Conservation (phyloP, 2,113 vertebrate species). For the Scytalopus superciliaris region DNA sequence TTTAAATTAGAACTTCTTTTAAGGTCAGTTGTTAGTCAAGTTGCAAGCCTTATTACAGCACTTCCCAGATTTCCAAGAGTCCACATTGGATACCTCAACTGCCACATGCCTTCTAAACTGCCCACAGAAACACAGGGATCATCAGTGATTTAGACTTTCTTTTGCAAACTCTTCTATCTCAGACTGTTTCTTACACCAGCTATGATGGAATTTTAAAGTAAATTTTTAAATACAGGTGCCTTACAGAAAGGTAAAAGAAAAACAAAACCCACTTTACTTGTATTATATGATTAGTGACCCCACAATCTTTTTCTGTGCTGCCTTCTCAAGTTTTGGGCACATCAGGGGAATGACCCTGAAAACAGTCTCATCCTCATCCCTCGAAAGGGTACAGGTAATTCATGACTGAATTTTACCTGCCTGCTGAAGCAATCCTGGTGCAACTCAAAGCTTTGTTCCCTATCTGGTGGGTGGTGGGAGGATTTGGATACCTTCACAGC, state of each 20-base stretch:
- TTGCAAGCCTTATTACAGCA: neutral
- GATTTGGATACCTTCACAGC: neutral
- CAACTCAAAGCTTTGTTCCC: neutral
- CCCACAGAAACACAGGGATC: neutral
- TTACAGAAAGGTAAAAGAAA: neutral
- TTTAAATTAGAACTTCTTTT: neutral
- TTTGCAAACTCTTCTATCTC: neutral
- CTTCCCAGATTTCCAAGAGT: neutral
- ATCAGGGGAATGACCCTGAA: neutral
- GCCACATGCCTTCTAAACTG: neutral
- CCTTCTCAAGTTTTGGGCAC: neutral
- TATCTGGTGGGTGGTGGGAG: neutral
- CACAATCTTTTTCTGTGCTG: neutral
- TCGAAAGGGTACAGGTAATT: neutral
- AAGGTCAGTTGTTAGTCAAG: neutral
- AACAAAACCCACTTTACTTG: accelerated
- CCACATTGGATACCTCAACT: accelerated
- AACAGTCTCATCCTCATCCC: neutral
- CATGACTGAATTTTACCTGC: neutral
- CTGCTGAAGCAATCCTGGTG: neutral
- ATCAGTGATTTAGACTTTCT: neutral
- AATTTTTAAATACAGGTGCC: neutral
- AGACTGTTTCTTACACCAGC: neutral
- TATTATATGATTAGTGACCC: neutral
- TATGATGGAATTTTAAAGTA: neutral